These are phyloP conservation scores for Heteronetta atricapilla DNA, from an alignment of 2,113 vertebrate genomes.

Conservation along the genomic window DNA sequence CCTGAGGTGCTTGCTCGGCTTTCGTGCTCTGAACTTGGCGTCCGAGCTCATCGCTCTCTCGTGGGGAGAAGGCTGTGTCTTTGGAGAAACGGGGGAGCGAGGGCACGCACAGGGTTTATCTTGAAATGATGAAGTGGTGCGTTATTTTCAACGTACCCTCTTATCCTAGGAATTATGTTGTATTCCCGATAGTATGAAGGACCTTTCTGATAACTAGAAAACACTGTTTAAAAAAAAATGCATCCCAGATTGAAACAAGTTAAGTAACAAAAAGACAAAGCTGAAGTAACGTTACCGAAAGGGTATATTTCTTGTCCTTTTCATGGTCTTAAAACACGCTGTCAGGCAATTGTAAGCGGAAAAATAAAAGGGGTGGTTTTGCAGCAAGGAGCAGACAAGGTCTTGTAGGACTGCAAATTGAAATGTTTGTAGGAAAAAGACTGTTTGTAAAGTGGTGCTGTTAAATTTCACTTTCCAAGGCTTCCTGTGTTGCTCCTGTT, in stretches of 20 bases:
- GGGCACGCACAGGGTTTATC: background rate
- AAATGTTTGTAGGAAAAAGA: background rate
- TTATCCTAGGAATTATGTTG: background rate
- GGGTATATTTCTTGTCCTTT: background rate
- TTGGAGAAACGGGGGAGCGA: background rate
- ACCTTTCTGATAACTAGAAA: background rate
- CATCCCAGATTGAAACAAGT: background rate
- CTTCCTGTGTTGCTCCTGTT: background rate
- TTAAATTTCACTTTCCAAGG: background rate
- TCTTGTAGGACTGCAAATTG: background rate
- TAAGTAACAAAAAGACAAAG: background rate
- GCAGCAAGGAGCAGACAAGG: background rate
- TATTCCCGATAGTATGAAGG: background rate
- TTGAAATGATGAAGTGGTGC: no score
- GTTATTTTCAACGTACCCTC: background rate
- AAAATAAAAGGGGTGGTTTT: background rate
- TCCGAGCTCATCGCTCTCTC: background rate
- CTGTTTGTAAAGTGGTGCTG: background rate
- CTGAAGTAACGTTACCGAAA: background rate
- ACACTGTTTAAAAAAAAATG: background rate
- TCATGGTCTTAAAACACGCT: background rate
- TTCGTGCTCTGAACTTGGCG: rapidly evolving
- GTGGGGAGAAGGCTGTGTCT: background rate
- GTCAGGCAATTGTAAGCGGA: background rate
- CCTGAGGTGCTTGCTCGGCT: background rate